phyloP scores from a whole-genome alignment of 2,113 vertebrate species.

The Dendrocopos noguchii region DNA sequence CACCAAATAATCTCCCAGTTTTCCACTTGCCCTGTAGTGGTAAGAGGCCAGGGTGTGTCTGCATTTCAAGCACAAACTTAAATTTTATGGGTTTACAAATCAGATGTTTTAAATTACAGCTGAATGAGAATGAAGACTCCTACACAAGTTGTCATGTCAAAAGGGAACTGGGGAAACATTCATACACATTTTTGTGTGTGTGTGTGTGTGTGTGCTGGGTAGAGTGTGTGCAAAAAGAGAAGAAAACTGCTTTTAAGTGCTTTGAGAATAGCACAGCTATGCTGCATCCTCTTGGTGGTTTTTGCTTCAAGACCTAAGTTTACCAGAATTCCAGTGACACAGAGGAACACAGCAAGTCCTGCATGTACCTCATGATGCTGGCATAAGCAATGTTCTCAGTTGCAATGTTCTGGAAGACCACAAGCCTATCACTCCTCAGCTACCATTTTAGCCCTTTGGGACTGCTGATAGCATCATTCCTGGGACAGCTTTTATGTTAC shows the following conservation, averaged over 20 bases:
- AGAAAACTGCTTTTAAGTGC: background rate
- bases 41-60: conserved; percentile 38
- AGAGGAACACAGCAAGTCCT: background rate
- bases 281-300: background rate
- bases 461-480: conserved; percentile 46
- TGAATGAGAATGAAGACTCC: conserved; percentile 61
- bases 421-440: conserved; percentile 11
- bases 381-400: background rate
- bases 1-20: background rate
- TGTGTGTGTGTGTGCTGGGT: background rate
- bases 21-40: conserved; percentile 2
- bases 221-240: background rate
- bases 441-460: conserved; percentile 35
- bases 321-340: background rate
- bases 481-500: conserved; percentile 26
- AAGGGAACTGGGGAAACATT: conserved; percentile 29
- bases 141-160: conserved; percentile 63
- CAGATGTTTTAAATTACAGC: conserved; percentile 70
- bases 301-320: background rate
- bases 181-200: background rate
- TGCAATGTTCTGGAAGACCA: background rate
- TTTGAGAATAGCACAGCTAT: background rate
- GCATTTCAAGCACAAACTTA: conserved; percentile 47
- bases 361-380: background rate
- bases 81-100: conserved; percentile 67